These are phyloP conservation scores for Oppia nitens DNA, from an alignment of 1,140 invertebrate species.

Conservation along the genomic window DNA sequence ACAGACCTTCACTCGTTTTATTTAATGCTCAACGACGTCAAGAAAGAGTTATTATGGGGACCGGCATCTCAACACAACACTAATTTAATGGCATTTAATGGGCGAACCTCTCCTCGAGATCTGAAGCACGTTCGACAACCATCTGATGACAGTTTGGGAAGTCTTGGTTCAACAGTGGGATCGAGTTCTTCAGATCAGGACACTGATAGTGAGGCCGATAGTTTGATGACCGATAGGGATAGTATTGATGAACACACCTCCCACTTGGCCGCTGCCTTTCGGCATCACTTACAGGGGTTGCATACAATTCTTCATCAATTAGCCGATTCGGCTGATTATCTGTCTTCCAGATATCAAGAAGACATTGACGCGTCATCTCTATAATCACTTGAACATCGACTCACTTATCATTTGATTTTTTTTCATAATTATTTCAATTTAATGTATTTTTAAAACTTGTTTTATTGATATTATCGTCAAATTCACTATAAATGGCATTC, in stretches of 20 bases:
- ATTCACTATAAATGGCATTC: too few relatives aligned
- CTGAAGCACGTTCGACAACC: slow-evolving; percentile 12
- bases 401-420: too few relatives aligned
- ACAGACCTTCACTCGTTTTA: slow-evolving; percentile 62
- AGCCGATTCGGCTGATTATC: slow-evolving; percentile 60
- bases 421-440: too few relatives aligned
- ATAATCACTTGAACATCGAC: background rate
- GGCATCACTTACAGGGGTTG: slow-evolving; percentile 57
- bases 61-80: slow-evolving; percentile 23
- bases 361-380: slow-evolving; percentile 45
- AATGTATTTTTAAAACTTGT: too few relatives aligned
- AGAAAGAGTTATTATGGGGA: slow-evolving; percentile 65
- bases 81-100: background rate
- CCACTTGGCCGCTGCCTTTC: slow-evolving; percentile 36
- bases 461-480: too few relatives aligned
- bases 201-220: slow-evolving; percentile 22
- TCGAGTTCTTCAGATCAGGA: slow-evolving; percentile 20
- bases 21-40: slow-evolving; percentile 61
- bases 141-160: slow-evolving; percentile 21
- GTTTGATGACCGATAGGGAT: slow-evolving; percentile 19
- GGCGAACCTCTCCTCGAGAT: background rate
- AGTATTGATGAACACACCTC: slow-evolving; percentile 19
- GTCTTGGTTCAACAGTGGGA: slow-evolving; percentile 17
- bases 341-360: slow-evolving; percentile 66
- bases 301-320: slow-evolving; percentile 59